phyloP scores from a whole-genome alignment of 2,113 vertebrate species.

The Anhinga anhinga region DNA sequence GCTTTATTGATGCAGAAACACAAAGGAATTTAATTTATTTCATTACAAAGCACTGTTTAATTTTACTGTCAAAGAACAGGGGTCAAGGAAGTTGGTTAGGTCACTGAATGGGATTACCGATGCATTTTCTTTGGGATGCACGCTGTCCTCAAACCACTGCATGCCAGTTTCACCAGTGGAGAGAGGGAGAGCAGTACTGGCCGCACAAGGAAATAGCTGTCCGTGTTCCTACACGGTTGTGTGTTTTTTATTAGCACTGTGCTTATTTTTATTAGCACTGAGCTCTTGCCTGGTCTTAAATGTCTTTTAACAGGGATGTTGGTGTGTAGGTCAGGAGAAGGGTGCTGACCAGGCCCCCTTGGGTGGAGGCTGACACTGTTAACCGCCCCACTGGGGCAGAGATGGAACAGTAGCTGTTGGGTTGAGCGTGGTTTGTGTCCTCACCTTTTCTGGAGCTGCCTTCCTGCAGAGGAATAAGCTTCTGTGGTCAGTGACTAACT shows the following conservation, averaged over 20 bases:
- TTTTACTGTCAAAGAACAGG: background rate
- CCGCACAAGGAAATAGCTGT: background rate
- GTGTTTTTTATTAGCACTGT: background rate
- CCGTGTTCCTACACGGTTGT: fast-evolving
- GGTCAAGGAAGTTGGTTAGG: background rate
- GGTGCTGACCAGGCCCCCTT: background rate
- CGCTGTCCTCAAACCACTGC: background rate
- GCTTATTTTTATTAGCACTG: background rate
- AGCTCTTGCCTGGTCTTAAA: background rate
- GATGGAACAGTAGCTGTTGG: background rate
- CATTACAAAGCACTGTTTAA: background rate
- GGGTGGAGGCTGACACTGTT: background rate
- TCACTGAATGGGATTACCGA: background rate
- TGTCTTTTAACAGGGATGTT: background rate
- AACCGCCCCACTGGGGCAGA: background rate
- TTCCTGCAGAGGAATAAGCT: background rate
- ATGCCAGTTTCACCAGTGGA: background rate
- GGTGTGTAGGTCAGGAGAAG: background rate
- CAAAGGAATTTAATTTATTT: background rate
- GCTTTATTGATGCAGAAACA: background rate
- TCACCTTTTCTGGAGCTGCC: background rate
- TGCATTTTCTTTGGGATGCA: background rate
- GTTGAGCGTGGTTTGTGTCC: background rate
- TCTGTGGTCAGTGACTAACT: background rate
- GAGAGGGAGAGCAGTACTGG: background rate